Conservation (phyloP, 2,888 invertebrate genomes). For the Drosophila kambysellisi region DNA sequence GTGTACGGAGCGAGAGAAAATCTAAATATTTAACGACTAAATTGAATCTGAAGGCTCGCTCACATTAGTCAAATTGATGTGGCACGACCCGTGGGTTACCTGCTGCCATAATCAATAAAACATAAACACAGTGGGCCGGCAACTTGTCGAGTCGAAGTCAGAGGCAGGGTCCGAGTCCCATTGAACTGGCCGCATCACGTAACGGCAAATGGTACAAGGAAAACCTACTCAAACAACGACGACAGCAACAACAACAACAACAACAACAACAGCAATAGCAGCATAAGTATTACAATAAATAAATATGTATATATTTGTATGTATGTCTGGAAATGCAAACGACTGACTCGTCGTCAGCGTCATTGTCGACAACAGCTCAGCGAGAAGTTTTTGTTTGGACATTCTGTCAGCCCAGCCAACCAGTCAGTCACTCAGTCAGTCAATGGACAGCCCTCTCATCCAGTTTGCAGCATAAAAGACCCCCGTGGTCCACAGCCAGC, state of each 20-base stretch:
- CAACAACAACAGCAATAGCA: slow-evolving; percentile 24
- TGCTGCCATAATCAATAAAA: slow-evolving; percentile 74
- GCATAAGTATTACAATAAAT: slow-evolving; percentile 7
- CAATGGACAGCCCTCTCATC: slow-evolving; percentile 52
- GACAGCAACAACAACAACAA: not conserved
- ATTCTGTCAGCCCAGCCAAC: slow-evolving; percentile 57
- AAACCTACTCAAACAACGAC: slow-evolving; percentile 44
- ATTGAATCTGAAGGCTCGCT: slow-evolving; percentile 77
- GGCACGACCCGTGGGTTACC: slow-evolving; percentile 52
- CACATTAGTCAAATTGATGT: slow-evolving; percentile 76
- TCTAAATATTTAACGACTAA: slow-evolving; percentile 80
- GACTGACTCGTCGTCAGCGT: slow-evolving; percentile 31
- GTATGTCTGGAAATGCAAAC: slow-evolving; percentile 34
- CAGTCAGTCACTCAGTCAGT: slow-evolving; percentile 23
- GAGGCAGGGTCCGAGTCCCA: slow-evolving; percentile 34
- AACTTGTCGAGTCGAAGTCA: slow-evolving; percentile 33
- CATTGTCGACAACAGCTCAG: slow-evolving; percentile 42
- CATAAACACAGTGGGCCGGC: slow-evolving; percentile 72
- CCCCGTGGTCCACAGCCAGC: slow-evolving; percentile 43
- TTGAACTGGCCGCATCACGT: slow-evolving; percentile 70
- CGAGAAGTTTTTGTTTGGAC: slow-evolving; percentile 60
- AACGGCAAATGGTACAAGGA: slow-evolving; percentile 68
- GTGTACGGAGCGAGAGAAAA: slow-evolving; percentile 43
- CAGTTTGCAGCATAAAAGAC: slow-evolving; percentile 42
- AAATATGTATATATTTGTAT: slow-evolving; percentile 10